These are phyloP conservation scores for Panthera uncia DNA, from an alignment of 2,113 vertebrate genomes.

Conservation along the genomic window DNA sequence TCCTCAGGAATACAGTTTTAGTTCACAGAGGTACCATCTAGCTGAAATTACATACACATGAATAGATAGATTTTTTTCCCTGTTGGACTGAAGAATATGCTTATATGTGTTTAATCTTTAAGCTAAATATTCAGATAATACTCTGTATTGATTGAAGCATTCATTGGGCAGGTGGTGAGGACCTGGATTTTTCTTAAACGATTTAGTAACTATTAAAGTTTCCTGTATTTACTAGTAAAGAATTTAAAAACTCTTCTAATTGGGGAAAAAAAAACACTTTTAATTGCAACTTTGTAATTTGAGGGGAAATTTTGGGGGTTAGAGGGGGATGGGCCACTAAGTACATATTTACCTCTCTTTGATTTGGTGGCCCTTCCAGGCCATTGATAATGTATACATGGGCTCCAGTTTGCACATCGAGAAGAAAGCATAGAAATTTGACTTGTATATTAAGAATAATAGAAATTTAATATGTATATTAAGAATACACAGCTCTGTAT, in stretches of 20 bases:
- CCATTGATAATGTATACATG: slow-evolving; percentile 28
- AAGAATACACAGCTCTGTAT: slow-evolving; percentile 57
- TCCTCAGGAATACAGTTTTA: slow-evolving; percentile 67
- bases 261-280: not conserved
- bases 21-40: slow-evolving; percentile 56
- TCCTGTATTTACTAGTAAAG: slow-evolving; percentile 75
- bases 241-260: slow-evolving; percentile 71
- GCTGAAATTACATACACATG: slow-evolving; percentile 33
- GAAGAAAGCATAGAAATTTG: slow-evolving; percentile 63
- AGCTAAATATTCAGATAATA: slow-evolving; percentile 42
- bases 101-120: slow-evolving; percentile 50
- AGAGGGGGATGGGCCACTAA: slow-evolving; percentile 59
- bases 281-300: slow-evolving; percentile 71
- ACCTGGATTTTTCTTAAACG: slow-evolving; percentile 74
- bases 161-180: slow-evolving; percentile 56
- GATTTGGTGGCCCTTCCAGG: slow-evolving; percentile 52
- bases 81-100: slow-evolving; percentile 47
- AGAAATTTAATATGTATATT: slow-evolving; percentile 56
- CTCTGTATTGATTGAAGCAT: slow-evolving; percentile 57
- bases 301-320: slow-evolving; percentile 28
- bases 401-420: slow-evolving; percentile 72
- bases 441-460: slow-evolving; percentile 66
- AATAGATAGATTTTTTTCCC: slow-evolving; percentile 16
- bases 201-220: slow-evolving; percentile 73
- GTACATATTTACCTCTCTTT: slow-evolving; percentile 70